A percentile compares a stretch with the other conserved stretches of the same genome.
Conservation (phyloP, 2,888 invertebrate species). For the Microctonus hyperodae region DNA sequence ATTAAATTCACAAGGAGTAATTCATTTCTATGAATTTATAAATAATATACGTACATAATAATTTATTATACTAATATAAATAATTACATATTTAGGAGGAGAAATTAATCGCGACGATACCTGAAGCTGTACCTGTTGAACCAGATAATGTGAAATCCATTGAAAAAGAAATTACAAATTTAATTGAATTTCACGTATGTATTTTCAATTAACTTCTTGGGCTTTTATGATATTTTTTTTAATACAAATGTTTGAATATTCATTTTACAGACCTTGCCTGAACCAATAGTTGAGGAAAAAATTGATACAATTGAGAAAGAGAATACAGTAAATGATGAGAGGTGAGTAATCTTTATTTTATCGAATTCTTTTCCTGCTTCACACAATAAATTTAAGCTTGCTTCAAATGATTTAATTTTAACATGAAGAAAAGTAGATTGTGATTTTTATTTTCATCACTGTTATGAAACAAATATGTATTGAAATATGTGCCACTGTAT, state of each 20-base stretch:
- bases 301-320: background rate
- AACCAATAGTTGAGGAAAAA: background rate
- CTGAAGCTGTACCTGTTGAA: slow-evolving; percentile 19
- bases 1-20: slow-evolving; percentile 36
- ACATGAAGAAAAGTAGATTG: background rate
- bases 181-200: slow-evolving; percentile 11
- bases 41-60: background rate
- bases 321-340: background rate
- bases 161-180: slow-evolving; percentile 17
- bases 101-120: background rate
- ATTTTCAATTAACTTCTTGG: background rate
- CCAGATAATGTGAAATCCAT: slow-evolving; percentile 12
- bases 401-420: too few relatives aligned
- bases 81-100: background rate
- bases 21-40: background rate
- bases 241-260: background rate
- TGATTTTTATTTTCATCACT: background rate
- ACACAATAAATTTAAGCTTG: background rate
- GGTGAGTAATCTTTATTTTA: background rate
- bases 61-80: background rate
- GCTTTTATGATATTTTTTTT: background rate
- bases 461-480: background rate
- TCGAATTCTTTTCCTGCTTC: background rate
- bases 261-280: background rate
- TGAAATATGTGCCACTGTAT: background rate